These are phyloP conservation scores for Parasteatoda tepidariorum DNA, from an alignment of 1,140 invertebrate species.

Conservation along the genomic window DNA sequence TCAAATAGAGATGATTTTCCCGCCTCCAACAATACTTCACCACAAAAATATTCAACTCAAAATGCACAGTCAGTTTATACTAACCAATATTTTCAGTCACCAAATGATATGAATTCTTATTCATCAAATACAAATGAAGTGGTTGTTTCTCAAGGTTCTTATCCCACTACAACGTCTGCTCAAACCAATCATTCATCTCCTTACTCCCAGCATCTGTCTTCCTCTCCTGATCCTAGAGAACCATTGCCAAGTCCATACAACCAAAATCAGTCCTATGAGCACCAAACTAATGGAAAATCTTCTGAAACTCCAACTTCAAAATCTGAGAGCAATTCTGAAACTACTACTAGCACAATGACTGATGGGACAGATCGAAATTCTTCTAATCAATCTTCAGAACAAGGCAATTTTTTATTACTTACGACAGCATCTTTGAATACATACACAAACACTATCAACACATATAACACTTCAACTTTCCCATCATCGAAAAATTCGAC, in stretches of 20 bases:
- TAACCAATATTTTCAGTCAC: slow-evolving; percentile 15
- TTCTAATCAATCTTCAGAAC: slow-evolving; percentile 31
- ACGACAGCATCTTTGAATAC: slow-evolving; percentile 66
- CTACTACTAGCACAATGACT: neutral
- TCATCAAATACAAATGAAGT: neutral
- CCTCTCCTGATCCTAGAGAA: slow-evolving; percentile 3
- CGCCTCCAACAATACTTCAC: neutral
- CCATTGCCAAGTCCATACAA: neutral
- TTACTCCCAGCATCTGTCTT: neutral
- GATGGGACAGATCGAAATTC: slow-evolving; percentile 12
- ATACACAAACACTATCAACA: slow-evolving; percentile 65
- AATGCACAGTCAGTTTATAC: slow-evolving; percentile 33
- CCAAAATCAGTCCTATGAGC: neutral
- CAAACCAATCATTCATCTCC: slow-evolving; percentile 24
- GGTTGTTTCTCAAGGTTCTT: neutral
- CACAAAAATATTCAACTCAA: slow-evolving; percentile 6
- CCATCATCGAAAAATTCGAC: slow-evolving; percentile 8
- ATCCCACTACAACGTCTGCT: slow-evolving; percentile 22
- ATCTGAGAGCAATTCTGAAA: slow-evolving; percentile 4
- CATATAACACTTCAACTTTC: slow-evolving; percentile 60
- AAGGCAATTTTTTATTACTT: slow-evolving; percentile 64
- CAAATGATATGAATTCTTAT: slow-evolving; percentile 5
- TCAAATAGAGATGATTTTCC: slow-evolving; percentile 21
- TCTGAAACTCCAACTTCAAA: neutral
- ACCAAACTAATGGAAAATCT: neutral